Percentiles rank a stretch among this genome's conserved stretches.
These are phyloP conservation scores for Agrotis puta DNA, from an alignment of 2,888 invertebrate species.

Conservation along the genomic window DNA sequence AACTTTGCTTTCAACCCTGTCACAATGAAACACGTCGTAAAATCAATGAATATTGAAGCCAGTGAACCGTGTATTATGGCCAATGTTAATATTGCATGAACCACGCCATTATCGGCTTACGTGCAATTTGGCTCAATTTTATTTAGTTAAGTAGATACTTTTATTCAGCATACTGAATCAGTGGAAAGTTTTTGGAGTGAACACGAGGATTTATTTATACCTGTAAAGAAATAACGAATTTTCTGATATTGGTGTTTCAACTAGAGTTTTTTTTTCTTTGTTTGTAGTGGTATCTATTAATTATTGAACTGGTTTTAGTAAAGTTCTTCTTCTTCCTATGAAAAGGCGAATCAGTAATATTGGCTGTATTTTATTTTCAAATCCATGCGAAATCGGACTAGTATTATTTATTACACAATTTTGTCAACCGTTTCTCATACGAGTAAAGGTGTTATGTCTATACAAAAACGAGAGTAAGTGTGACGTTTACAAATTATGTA, in stretches of 20 bases:
- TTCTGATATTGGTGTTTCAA: not conserved
- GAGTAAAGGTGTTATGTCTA: too few relatives aligned
- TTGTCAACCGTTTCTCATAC: not conserved
- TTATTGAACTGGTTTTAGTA: too few relatives aligned
- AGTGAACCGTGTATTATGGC: not conserved
- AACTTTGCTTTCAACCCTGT: not conserved
- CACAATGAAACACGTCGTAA: slow-evolving; percentile 2
- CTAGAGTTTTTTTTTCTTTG: too few relatives aligned
- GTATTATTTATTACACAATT: not conserved
- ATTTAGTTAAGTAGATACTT: not conserved
- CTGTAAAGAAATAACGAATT: not conserved
- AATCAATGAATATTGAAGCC: slow-evolving; percentile 13
- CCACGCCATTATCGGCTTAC: not conserved
- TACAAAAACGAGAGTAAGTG: not conserved
- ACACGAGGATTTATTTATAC: not conserved
- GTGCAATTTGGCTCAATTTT: not conserved
- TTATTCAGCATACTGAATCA: not conserved
- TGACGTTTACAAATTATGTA: not conserved
- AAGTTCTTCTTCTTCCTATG: too few relatives aligned
- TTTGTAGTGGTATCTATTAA: too few relatives aligned
- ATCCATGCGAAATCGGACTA: too few relatives aligned
- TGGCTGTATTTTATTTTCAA: too few relatives aligned
- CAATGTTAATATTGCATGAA: slow-evolving; percentile 24
- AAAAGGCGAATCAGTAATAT: too few relatives aligned
- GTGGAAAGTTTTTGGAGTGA: not conserved